Evolutionary conservation across 2,888 invertebrate genomes (phyloP).

Genomic region (Andricus curvator): DNA sequence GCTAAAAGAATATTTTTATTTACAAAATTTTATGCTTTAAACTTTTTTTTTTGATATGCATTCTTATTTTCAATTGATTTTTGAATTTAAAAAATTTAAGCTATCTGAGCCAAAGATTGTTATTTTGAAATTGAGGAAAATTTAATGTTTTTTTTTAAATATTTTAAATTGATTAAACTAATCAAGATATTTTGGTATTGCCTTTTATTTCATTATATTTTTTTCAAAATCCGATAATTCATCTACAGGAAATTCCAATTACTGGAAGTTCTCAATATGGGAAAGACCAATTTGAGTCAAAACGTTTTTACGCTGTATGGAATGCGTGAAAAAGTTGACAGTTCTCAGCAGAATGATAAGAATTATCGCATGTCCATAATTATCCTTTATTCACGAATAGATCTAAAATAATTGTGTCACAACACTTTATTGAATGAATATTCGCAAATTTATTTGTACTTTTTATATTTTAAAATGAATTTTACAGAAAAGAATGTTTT

Average conservation of each 20-base stretch:
- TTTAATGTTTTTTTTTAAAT: too few species aligned
- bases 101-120: too few species aligned
- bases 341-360: slow-evolving; percentile 21
- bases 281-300: not conserved
- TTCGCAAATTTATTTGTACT: not conserved
- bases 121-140: too few species aligned
- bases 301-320: not conserved
- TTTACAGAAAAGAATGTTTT: too few species aligned
- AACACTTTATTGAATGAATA: not conserved
- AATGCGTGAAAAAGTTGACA: not conserved
- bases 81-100: too few species aligned
- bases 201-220: not conserved
- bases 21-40: too few species aligned
- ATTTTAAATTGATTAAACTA: too few species aligned
- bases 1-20: too few species aligned
- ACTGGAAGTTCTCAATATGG: not conserved
- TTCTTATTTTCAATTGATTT: too few species aligned
- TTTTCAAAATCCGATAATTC: not conserved
- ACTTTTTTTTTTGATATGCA: too few species aligned
- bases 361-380: slow-evolving; percentile 5
- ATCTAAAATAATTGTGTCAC: not conserved
- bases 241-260: not conserved
- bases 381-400: not conserved
- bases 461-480: not conserved
- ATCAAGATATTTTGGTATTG: not conserved